Evolutionary conservation across 2,888 invertebrate genomes (phyloP).

Genomic region (Halictus quadricinctus): DNA sequence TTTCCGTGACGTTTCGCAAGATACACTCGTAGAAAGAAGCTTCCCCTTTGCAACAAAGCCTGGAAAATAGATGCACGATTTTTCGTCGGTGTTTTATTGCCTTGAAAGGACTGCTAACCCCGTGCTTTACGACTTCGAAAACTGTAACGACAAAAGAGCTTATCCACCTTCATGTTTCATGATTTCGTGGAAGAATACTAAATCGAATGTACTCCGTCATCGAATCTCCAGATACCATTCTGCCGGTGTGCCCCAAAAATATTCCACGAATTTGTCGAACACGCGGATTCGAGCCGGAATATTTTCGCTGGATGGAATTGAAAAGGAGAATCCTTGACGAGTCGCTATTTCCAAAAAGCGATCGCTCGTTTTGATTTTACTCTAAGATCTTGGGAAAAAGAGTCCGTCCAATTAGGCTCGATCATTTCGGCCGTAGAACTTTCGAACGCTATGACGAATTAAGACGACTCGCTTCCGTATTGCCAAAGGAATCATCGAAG

Average conservation of each 20-base stretch:
- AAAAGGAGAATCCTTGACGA: neutral
- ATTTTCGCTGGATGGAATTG: neutral
- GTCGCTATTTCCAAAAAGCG: neutral
- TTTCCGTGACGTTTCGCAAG: neutral
- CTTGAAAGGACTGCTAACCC: neutral
- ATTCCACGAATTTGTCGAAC: neutral
- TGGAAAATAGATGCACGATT: conserved; percentile 1
- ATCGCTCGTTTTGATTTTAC: neutral
- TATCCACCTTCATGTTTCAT: neutral
- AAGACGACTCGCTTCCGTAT: neutral
- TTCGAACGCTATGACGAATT: neutral
- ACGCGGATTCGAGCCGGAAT: neutral
- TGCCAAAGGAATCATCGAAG: neutral
- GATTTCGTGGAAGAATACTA: neutral
- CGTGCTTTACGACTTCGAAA: neutral
- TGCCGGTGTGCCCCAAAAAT: neutral
- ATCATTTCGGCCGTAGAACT: neutral
- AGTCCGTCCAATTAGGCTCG: neutral
- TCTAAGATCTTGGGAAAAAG: neutral
- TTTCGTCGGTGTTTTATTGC: neutral
- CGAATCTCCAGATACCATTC: neutral
- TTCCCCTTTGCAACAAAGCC: neutral
- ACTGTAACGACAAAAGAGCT: neutral
- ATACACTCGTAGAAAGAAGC: neutral
- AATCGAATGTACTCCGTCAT: neutral